These are phyloP conservation scores for Epinephelus moara DNA, from an alignment of 2,113 vertebrate species.

Conservation along the genomic window DNA sequence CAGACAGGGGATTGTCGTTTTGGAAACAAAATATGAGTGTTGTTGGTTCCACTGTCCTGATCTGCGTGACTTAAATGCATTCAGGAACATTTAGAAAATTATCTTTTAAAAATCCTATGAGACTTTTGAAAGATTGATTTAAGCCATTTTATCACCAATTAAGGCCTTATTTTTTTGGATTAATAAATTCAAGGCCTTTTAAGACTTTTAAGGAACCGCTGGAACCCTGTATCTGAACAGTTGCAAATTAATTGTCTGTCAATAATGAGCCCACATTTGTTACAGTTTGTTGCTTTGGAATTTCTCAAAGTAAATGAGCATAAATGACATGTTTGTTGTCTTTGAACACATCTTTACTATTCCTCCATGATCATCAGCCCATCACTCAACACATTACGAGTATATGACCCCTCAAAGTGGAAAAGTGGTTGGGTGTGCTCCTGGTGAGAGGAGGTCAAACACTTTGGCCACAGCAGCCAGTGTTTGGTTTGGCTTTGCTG, in stretches of 20 bases:
- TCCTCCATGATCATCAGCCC: constrained; percentile 5
- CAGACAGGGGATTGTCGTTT: no score
- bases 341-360: neutral
- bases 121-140: no score
- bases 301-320: neutral
- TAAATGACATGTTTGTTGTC: neutral
- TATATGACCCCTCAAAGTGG: constrained; percentile 44
- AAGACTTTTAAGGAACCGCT: no score
- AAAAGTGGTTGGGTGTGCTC: constrained; percentile 34
- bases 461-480: constrained; percentile 13
- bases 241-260: neutral
- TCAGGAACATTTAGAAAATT: no score
- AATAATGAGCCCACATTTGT: neutral
- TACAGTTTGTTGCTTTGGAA: neutral
- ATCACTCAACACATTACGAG: constrained; percentile 14
- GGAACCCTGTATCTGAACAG: neutral
- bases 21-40: no score
- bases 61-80: no score
- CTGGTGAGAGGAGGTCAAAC: constrained; percentile 24
- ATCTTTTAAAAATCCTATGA: no score
- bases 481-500: constrained; percentile 72
- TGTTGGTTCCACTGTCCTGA: no score
- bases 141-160: no score
- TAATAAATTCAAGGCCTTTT: no score
- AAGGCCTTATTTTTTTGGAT: no score